Conservation (phyloP, 1,140 invertebrate genomes). For the Megalonaias nervosa region DNA sequence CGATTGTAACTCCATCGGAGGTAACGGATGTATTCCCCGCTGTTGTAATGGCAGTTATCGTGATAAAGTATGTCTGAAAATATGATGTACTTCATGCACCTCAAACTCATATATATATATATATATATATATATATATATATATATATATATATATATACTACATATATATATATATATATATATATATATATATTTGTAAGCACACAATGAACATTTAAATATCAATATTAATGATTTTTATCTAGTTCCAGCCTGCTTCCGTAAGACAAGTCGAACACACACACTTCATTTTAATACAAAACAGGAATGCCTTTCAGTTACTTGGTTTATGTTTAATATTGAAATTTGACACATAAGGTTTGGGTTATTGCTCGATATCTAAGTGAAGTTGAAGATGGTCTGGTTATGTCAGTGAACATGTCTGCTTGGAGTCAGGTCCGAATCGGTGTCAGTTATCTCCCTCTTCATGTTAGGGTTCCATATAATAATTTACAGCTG, state of each 20-base stretch:
- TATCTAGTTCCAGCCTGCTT: background rate
- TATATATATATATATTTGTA: no score
- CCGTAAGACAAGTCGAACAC: background rate
- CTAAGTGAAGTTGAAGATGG: no score
- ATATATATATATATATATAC: background rate
- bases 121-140: background rate
- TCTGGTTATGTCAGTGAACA: no score
- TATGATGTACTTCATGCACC: no score
- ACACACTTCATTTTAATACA: background rate
- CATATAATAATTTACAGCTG: no score
- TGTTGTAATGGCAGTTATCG: slow-evolving; percentile 1
- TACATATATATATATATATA: background rate
- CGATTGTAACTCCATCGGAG: slow-evolving; percentile 32
- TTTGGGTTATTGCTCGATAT: no score
- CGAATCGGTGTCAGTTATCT: no score
- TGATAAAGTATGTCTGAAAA: slow-evolving; percentile 15
- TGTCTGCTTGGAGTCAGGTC: no score
- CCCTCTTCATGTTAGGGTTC: no score
- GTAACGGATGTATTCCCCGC: slow-evolving; percentile 7
- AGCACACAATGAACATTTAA: background rate
- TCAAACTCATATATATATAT: background rate
- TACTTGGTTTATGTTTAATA: no score
- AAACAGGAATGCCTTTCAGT: no score
- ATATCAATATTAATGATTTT: background rate
- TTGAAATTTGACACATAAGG: no score